Conservation (phyloP, 2,888 invertebrate genomes). For the Xiphydria camelus region DNA sequence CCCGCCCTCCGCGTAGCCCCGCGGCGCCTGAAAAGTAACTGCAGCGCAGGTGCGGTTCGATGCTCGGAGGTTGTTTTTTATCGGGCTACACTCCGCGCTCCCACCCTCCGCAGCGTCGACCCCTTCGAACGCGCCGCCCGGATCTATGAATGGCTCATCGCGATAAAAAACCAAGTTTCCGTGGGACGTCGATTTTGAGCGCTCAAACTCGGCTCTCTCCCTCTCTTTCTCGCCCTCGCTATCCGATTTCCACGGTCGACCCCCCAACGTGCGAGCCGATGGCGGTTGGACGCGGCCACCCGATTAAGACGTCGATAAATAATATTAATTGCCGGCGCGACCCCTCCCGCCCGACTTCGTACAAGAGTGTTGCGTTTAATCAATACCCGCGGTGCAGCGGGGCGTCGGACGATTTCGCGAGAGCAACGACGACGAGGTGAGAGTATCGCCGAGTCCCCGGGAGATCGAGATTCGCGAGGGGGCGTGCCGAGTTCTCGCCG, state of each 20-base stretch:
- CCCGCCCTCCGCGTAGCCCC: not conserved
- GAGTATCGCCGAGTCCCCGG: too few relatives aligned
- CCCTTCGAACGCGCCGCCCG: conserved; percentile 4
- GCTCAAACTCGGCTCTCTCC: not conserved
- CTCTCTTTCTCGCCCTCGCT: not conserved
- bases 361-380: conserved; percentile 52
- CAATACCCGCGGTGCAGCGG: conserved; percentile 53
- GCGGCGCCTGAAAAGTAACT: conserved; percentile 18
- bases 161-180: conserved; percentile 16
- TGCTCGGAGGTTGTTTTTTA: conserved; percentile 26
- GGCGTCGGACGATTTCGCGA: too few relatives aligned
- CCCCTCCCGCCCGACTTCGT: conserved; percentile 21
- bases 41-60: conserved; percentile 29
- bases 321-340: conserved; percentile 53
- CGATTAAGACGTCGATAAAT: conserved; percentile 58
- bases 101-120: not conserved
- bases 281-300: conserved; percentile 49
- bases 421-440: too few relatives aligned
- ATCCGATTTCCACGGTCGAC: too few relatives aligned
- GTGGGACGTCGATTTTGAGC: conserved; percentile 21
- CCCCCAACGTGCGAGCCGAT: conserved; percentile 22
- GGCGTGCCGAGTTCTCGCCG: too few relatives aligned
- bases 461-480: too few relatives aligned
- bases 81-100: conserved; percentile 7
- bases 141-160: conserved; percentile 14